Evolutionary conservation across 2,113 vertebrate species (phyloP), one percentile per base, ranked within the genome.

Genomic region (Vanacampus margaritifer): DNA sequence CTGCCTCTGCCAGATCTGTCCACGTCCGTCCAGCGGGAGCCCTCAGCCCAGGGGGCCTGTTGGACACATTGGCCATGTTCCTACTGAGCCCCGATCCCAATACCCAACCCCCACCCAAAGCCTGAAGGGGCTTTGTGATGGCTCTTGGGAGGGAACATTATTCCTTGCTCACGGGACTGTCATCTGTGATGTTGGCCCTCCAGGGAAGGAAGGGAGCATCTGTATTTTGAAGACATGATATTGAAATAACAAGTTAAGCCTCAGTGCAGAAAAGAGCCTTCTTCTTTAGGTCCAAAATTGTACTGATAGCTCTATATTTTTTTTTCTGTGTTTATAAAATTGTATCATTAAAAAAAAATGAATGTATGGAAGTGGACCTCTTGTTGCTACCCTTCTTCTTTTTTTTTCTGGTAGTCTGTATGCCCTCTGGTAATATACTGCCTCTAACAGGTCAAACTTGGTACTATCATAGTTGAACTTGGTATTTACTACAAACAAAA

Each of bases 201-300:
- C 54, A 57, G 54, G 24, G 54, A 57, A 6, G 28, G 54, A 57
- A 17, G 26, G 17, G 54, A 57, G 54, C 51, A 54, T 57, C 54
- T 32, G 54, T 57, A 57, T 57, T 57, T 57, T 57, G 14, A 32
- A 57, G 26, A 57, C 26, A 16, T 57, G 26, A 57, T 57, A 57
- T 57, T 57, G 54, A 57, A 26, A 17, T 57, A 32, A 56, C 13
- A 56, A 32, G 14, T 1, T 57, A 57, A 57, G 26, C 54, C 24
- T 32, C 6, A 19, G 26, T 57, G 54, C 24, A 57, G 7, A 57
- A 57, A 57, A 14, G 24, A 32, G 11, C 2, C 54, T 0, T 17
- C 7, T 8, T 16, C 23, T 26, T 54, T 26, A 6, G 6, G 16
- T 14, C 2, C 14, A 32, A 56, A 57, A 57, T 32, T 17, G 26